Evolutionary conservation across 1,140 invertebrate genomes (phyloP), one percentile per base, ranked within the genome.

Genomic region (Neotoxoptera formosana): DNA sequence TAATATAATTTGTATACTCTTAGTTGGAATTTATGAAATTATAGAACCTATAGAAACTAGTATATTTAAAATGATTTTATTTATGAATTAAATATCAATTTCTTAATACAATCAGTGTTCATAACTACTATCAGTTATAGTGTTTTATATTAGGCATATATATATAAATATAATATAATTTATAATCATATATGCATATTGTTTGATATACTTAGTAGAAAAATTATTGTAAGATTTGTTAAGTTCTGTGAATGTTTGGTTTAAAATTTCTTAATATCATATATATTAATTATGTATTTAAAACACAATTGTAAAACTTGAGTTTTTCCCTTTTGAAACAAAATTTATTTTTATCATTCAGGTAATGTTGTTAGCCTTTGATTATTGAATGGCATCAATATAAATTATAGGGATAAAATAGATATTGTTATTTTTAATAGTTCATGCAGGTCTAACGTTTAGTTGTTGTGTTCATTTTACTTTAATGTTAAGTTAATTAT

Each of bases 401-500:
- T 14, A 48, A 8, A 51, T 53, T 23, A 53, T 20, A 23, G 51
- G 25, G 23, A 48, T 30, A n/a, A n/a, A 48, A 87, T 48, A 51
- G 11, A 87, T 17, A 51, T 36, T 25, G 48, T 48, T 88, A 34
- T 89, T 53, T 36, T 89, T 89, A 25, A 34, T 89, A 90, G 25
- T 90, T 45, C 6, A 30, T 90, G 2, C 9, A 67, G 53, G 20
- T 48, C 20, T 89, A 90, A 45, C 30, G 45, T 60, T 60, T 45
- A 90, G 53, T 90, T 90, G 89, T 90, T 90, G 89, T 90, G 89
- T 90, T 90, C 89, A 90, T 90, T 89, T 67, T 90, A 90, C 11
- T 45, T 45, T 45, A 90, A 45, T 67, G 17, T 47, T 90, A 90
- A 67, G 89, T n/a, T 90, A 67, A 90, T 90, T 45, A 67, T 67